Conservation (phyloP, 1,140 invertebrate species). For the Zeugodacus cucurbitae region DNA sequence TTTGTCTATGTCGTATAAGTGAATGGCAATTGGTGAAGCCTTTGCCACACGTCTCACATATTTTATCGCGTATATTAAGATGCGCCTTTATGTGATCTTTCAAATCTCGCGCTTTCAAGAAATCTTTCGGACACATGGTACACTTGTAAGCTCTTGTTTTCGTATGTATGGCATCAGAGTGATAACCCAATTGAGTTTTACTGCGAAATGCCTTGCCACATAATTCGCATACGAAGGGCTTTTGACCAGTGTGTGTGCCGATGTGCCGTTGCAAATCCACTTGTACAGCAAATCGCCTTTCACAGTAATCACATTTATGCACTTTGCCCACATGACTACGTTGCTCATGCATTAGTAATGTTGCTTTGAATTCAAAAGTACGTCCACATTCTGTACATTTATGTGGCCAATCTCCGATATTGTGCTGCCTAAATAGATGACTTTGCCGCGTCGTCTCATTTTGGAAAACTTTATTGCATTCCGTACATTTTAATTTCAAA, state of each 20-base stretch:
- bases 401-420: conserved; percentile 59
- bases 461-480: conserved; percentile 51
- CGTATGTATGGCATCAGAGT: conserved; percentile 56
- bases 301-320: conserved; percentile 54
- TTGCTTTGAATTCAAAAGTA: conserved; percentile 49
- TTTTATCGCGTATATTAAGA: conserved; percentile 60
- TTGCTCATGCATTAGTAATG: conserved; percentile 50
- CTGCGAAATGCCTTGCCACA: conserved; percentile 59
- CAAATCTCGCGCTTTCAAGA: conserved; percentile 54
- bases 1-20: conserved; percentile 59
- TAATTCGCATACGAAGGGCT: conserved; percentile 56
- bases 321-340: conserved; percentile 52
- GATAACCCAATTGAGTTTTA: conserved; percentile 53
- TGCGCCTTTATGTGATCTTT: conserved; percentile 59
- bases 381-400: conserved; percentile 54
- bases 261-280: conserved; percentile 53
- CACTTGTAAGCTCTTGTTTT: conserved; percentile 59
- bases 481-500: conserved; percentile 50
- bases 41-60: conserved; percentile 57
- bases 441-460: conserved; percentile 53
- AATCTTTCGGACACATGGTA: conserved; percentile 61
- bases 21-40: conserved; percentile 58
- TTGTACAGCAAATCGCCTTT: conserved; percentile 52
- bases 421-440: conserved; percentile 54
- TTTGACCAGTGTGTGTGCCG: conserved; percentile 54